Percentiles rank a stretch among this genome's conserved stretches.
phyloP scores from a whole-genome alignment of 2,797 vertebrate species.

The Botia kubotai region DNA sequence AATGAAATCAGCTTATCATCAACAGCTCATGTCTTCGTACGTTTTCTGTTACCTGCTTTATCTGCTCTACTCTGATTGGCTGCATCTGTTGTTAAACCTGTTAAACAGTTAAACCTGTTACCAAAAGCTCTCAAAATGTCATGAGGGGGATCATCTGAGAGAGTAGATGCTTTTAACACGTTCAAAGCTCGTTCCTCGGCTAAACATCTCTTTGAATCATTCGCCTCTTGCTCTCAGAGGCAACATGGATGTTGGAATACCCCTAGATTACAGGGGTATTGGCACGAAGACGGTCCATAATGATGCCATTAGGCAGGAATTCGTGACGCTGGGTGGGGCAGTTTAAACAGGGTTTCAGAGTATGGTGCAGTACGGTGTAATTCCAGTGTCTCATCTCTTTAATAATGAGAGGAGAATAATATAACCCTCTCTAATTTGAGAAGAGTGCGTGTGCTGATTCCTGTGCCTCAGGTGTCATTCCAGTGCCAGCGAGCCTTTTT shows the following conservation, averaged over 20 bases:
- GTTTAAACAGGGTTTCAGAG: slow-evolving; percentile 52
- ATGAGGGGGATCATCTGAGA: background rate
- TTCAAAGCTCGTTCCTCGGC: slow-evolving; percentile 42
- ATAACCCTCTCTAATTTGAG: slow-evolving; percentile 71
- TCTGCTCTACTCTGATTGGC: background rate
- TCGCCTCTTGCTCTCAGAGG: slow-evolving; percentile 33
- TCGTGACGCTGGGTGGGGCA: slow-evolving; percentile 67
- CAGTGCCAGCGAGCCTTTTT: slow-evolving; percentile 39
- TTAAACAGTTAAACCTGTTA: slow-evolving; percentile 25
- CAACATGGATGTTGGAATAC: slow-evolving; percentile 62
- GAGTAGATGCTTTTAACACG: slow-evolving; percentile 29
- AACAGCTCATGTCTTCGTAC: background rate
- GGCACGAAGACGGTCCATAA: slow-evolving; percentile 76
- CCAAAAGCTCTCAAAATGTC: background rate
- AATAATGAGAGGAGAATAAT: slow-evolving; percentile 67
- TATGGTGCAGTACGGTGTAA: slow-evolving; percentile 63
- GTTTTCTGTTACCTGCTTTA: slow-evolving; percentile 9
- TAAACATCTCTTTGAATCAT: slow-evolving; percentile 45
- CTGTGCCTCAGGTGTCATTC: slow-evolving; percentile 61
- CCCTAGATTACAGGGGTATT: slow-evolving; percentile 79
- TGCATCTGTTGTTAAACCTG: background rate
- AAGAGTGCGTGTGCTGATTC: slow-evolving; percentile 51
- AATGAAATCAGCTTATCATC: background rate
- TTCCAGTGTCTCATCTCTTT: slow-evolving; percentile 62
- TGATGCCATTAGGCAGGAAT: slow-evolving; percentile 84